Evolutionary conservation across 2,797 vertebrate genomes (phyloP).

Genomic region (Kryptopterus vitreolus): DNA sequence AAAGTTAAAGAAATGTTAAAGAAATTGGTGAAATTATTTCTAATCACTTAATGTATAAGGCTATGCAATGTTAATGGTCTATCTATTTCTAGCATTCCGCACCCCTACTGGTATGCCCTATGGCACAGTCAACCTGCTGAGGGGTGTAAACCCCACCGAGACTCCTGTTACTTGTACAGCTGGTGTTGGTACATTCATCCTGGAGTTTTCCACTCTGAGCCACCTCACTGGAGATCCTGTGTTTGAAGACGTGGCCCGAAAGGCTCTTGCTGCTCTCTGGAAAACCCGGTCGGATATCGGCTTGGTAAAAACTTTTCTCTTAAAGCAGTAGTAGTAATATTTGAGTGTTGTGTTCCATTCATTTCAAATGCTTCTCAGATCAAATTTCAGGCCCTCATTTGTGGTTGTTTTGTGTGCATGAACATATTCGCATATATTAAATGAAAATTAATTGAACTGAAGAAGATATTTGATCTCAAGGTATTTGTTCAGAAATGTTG

Average conservation of each 20-base stretch:
- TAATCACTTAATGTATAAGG: background rate
- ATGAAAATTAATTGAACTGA: background rate
- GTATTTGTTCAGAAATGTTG: background rate
- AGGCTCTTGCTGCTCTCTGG: conserved; percentile 87
- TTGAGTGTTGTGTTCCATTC: background rate
- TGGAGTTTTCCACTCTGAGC: conserved; percentile 92
- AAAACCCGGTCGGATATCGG: conserved; percentile 91
- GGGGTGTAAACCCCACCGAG: conserved; percentile 87
- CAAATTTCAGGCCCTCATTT: background rate
- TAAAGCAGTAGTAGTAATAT: background rate
- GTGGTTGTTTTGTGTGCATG: no score
- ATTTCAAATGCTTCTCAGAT: background rate
- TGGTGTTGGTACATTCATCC: conserved; percentile 93
- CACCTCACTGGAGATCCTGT: conserved; percentile 87
- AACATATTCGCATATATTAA: background rate
- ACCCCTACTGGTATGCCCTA: conserved; percentile 95
- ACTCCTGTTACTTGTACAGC: conserved; percentile 95
- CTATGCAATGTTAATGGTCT: background rate
- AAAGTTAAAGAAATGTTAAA: no score
- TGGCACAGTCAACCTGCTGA: conserved; percentile 92
- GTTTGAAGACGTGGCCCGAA: conserved; percentile 84
- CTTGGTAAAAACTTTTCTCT: conserved; percentile 75
- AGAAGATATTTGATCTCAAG: background rate
- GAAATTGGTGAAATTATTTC: no score
- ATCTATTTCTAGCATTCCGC: conserved; percentile 82